phyloP scores from a whole-genome alignment of 2,888 invertebrate genomes.

The Watsonalla cultraria region DNA sequence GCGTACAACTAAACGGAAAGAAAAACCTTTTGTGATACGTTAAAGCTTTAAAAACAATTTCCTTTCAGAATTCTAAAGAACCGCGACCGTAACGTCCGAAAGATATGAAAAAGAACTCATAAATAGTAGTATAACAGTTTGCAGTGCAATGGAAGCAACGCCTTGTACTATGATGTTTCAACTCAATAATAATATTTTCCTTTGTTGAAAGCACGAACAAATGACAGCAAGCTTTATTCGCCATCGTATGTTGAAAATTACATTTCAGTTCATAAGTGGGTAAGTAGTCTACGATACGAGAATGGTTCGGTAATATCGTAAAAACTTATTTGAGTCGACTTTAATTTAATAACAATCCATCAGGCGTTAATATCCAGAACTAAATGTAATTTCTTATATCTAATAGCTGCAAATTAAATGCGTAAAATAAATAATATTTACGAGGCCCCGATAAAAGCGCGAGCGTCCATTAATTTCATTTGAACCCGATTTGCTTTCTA shows the following conservation, averaged over 20 bases:
- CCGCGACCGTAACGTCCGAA: background rate
- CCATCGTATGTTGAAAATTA: constrained; percentile 26
- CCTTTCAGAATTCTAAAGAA: constrained; percentile 9
- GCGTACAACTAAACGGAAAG: constrained; percentile 1
- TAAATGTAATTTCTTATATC: background rate
- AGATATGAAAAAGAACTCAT: background rate
- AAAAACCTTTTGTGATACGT: constrained; percentile 11
- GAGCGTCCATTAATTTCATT: background rate
- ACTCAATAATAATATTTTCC: too few relatives aligned
- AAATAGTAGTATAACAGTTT: too few relatives aligned
- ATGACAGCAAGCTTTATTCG: constrained; percentile 25
- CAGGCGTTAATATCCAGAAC: background rate
- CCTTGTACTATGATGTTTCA: background rate
- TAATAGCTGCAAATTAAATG: background rate
- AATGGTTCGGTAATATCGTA: constrained; percentile 24
- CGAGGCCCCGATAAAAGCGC: too few relatives aligned
- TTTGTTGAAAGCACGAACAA: constrained; percentile 23
- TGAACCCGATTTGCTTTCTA: too few relatives aligned
- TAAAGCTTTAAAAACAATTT: constrained; percentile 14
- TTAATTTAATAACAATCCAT: constrained; percentile 8
- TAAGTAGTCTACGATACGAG: constrained; percentile 6
- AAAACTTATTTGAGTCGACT: constrained; percentile 21
- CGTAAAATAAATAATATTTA: too few relatives aligned
- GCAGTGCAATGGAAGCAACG: background rate
- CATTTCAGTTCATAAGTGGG: constrained; percentile 23